phyloP scores from a whole-genome alignment of 2,797 vertebrate genomes.

The Darevskia mixta region DNA sequence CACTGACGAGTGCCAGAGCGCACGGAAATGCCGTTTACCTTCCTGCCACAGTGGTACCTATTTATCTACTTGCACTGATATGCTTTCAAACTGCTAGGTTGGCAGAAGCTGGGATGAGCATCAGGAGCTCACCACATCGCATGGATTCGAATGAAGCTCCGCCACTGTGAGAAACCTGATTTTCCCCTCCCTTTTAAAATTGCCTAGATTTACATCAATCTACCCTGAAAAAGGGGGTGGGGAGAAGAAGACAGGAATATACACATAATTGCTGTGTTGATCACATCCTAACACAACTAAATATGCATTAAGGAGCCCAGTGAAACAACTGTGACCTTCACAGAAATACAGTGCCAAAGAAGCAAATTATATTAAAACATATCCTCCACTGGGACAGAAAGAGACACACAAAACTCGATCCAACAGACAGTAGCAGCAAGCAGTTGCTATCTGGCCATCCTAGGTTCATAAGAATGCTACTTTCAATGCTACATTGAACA shows the following conservation, averaged over 20 bases:
- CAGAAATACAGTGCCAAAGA: background rate
- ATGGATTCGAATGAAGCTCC: too few relatives aligned
- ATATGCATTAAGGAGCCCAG: background rate
- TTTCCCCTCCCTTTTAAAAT: too few relatives aligned
- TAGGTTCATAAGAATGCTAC: background rate
- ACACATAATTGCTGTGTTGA: background rate
- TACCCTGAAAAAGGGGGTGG: too few relatives aligned
- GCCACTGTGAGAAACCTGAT: too few relatives aligned
- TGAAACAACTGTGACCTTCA: background rate
- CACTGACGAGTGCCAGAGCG: too few relatives aligned
- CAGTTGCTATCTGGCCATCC: background rate
- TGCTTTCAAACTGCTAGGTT: too few relatives aligned
- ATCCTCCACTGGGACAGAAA: background rate
- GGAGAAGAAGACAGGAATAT: background rate
- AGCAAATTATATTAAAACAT: background rate
- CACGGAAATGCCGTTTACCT: too few relatives aligned
- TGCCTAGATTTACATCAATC: too few relatives aligned
- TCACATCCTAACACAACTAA: background rate
- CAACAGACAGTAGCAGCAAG: background rate
- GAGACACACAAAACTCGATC: background rate
- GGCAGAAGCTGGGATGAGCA: too few relatives aligned
- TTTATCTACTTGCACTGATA: too few relatives aligned
- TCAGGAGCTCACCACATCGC: too few relatives aligned
- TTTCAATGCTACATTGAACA: background rate
- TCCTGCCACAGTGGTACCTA: too few relatives aligned